Evolutionary conservation across 2,113 vertebrate species (phyloP), one percentile per base, ranked within the genome.

Genomic region (Regulus satrapa): DNA sequence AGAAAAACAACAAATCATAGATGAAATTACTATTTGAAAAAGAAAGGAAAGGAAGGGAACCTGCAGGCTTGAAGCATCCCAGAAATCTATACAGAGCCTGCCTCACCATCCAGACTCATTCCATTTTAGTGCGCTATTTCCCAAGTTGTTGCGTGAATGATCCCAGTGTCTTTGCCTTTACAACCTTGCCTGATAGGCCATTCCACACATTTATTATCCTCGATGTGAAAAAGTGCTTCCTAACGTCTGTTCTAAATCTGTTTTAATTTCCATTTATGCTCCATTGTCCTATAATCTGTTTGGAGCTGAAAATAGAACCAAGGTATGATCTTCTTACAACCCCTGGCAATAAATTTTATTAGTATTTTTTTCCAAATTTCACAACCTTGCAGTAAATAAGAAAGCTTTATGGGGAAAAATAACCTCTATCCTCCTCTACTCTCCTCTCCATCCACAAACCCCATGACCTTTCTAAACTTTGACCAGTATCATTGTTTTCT

Each of bases 241-340:
- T 82, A 95, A 94, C 12, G 73, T 94, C 96, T 96, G 76, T 95
- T 97, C 90, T 95, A 96, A 97, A 97, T 93, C 91, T 97, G 95
- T 97, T 94, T 95, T 94, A 89, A 95, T 98, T 97, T 97, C 96
- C 94, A 97, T 94, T 96, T 97, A 94, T 96, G 95, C 85, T 90
- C 94, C 91, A 78, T 97, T 96, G 95, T 97, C 96, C 96, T 96
- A 83, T 95, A 96, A 95, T 97, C 85, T 93, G 82, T 92, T 97
- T 87, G 74, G 94, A 98, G 92, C 94, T 95, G 89, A 96, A 97
- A 96, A 97, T 94, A 94, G 94, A 97, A 96, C 86, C 64, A 96
- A 97, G 92, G 94, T 96, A 96, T 94, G 94, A 93, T 97, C 96
- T 95, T 92, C 94, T 89, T 94, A 94, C 94, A 97, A 91, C 89